These are phyloP conservation scores for Apeira syringaria DNA, from an alignment of 2,888 invertebrate species.

Conservation along the genomic window DNA sequence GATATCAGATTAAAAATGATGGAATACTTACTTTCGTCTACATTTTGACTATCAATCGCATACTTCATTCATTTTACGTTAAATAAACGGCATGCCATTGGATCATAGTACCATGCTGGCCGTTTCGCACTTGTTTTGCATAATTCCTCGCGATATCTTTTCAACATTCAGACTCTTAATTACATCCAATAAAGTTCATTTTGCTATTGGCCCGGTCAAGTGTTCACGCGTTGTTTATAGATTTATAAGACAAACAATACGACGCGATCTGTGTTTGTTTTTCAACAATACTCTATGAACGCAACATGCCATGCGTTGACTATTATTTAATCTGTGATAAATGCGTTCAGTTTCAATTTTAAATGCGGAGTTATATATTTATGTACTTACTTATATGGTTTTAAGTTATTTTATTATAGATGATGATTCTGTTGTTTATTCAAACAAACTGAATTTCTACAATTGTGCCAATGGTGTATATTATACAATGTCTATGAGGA, in stretches of 20 bases:
- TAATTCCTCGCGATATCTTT: slow-evolving; percentile 15
- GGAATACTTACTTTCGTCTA: too few species aligned
- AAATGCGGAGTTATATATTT: neutral
- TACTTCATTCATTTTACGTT: too few species aligned
- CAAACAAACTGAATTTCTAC: too few species aligned
- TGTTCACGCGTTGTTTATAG: slow-evolving; percentile 55
- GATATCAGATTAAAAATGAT: too few species aligned
- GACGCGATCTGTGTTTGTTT: slow-evolving; percentile 42
- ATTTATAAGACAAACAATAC: slow-evolving; percentile 57
- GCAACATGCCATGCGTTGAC: slow-evolving; percentile 1
- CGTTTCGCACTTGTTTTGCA: slow-evolving; percentile 17
- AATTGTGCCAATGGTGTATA: too few species aligned
- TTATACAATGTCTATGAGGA: too few species aligned
- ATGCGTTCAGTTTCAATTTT: slow-evolving; percentile 2
- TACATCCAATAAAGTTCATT: slow-evolving; percentile 14
- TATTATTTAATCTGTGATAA: slow-evolving; percentile 2
- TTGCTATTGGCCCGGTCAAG: slow-evolving; percentile 10
- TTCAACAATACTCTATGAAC: slow-evolving; percentile 42
- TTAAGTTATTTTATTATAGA: too few species aligned
- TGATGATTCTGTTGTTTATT: too few species aligned
- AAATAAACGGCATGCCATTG: too few species aligned
- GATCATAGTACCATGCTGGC: too few species aligned
- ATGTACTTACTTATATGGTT: neutral
- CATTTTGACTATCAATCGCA: neutral
- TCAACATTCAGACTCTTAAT: slow-evolving; percentile 1